Conservation (phyloP, 2,113 vertebrate species). For the Machaerirhynchus nigripectus region DNA sequence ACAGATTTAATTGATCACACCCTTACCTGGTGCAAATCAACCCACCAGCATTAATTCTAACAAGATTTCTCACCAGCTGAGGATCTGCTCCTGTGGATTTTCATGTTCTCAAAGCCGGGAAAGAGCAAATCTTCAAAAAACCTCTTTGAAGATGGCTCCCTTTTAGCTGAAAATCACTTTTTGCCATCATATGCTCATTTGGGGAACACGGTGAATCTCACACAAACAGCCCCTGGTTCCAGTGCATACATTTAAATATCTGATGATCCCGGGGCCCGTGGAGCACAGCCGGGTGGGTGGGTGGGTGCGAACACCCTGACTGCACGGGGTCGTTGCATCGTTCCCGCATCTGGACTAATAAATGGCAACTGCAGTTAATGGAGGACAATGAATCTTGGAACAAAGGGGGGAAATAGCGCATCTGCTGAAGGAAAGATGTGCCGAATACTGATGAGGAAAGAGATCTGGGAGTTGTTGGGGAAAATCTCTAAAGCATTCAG, state of each 20-base stretch:
- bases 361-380: constrained; percentile 58
- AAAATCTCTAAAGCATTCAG: constrained; percentile 70
- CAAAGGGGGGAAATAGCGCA: constrained; percentile 58
- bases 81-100: neutral
- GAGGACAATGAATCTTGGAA: constrained; percentile 65
- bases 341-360: constrained; percentile 59
- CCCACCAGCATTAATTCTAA: neutral
- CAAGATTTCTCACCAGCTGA: constrained; percentile 20
- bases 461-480: constrained; percentile 68
- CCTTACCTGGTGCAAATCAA: constrained; percentile 50
- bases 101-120: neutral
- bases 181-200: neutral
- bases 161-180: neutral
- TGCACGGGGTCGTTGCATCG: neutral
- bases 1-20: constrained; percentile 27
- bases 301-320: neutral
- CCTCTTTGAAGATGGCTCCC: neutral
- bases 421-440: constrained; percentile 64
- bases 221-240: neutral
- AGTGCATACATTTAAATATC: neutral
- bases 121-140: neutral
- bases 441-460: constrained; percentile 70
- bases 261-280: neutral
- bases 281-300: neutral
- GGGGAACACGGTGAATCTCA: constrained; percentile 23